Conservation (phyloP, 2,113 vertebrate genomes). For the Pantherophis guttatus region DNA sequence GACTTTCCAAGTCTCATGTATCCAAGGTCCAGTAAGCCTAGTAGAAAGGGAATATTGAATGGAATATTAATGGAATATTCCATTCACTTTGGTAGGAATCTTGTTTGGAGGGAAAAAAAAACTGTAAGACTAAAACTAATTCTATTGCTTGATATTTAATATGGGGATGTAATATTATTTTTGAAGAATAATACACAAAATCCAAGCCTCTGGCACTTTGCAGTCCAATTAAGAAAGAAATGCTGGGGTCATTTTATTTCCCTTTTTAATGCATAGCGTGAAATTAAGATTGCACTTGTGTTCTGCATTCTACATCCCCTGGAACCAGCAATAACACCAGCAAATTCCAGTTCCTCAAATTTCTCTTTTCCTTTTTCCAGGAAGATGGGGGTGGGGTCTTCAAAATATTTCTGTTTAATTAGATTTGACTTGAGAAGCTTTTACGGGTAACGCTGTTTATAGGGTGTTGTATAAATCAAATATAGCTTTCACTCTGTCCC, state of each 20-base stretch:
- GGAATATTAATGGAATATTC: background rate
- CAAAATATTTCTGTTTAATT: conserved; percentile 43
- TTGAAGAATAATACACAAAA: conserved; percentile 57
- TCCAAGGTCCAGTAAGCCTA: background rate
- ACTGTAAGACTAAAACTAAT: conserved; percentile 49
- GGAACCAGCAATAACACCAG: conserved; percentile 1
- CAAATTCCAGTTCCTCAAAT: background rate
- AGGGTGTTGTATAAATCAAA: conserved; percentile 38
- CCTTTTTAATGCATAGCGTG: background rate
- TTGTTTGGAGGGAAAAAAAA: conserved; percentile 38
- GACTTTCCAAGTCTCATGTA: background rate
- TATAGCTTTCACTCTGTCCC: conserved; percentile 6
- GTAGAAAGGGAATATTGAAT: background rate
- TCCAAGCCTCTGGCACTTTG: conserved; percentile 42
- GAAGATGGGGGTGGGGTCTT: background rate
- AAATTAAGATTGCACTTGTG: background rate
- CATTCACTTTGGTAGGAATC: conserved; percentile 38
- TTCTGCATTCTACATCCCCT: background rate
- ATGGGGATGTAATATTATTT: conserved; percentile 48
- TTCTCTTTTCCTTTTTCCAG: background rate
- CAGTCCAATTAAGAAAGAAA: conserved; percentile 43
- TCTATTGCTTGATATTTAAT: conserved; percentile 61
- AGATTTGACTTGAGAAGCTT: conserved; percentile 51
- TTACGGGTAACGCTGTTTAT: conserved; percentile 49
- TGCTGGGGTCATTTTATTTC: conserved; percentile 1